Evolutionary conservation across 2,113 vertebrate species (phyloP).

Genomic region (Neomonachus schauinslandi): DNA sequence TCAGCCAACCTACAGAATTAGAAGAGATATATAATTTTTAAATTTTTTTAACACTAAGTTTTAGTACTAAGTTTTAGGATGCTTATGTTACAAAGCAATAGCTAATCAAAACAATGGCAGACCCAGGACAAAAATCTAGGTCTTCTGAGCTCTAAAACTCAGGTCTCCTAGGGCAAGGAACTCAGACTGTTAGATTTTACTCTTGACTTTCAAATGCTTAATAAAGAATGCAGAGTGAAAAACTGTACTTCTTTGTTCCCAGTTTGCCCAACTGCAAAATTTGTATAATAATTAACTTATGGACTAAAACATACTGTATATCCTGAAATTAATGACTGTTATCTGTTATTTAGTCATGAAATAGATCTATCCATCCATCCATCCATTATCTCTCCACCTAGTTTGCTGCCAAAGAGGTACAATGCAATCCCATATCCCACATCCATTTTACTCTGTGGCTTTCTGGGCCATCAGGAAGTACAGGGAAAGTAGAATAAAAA

Average conservation of each 20-base stretch:
- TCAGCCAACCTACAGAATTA: not conserved
- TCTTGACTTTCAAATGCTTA: not conserved
- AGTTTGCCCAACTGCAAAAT: not conserved
- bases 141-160: conserved; percentile 13
- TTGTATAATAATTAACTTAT: not conserved
- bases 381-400: not conserved
- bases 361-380: too few relatives aligned
- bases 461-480: not conserved
- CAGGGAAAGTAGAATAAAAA: not conserved
- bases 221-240: not conserved
- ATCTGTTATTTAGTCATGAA: not conserved
- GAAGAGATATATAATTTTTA: not conserved
- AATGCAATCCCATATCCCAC: not conserved
- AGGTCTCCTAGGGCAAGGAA: not conserved
- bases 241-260: not conserved
- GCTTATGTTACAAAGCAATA: not conserved
- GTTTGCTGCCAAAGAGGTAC: not conserved
- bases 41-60: not conserved
- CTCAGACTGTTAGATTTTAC: not conserved
- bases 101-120: not conserved
- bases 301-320: not conserved
- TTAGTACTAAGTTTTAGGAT: not conserved
- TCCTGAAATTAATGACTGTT: not conserved
- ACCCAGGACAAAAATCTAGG: not conserved
- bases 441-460: not conserved